These are phyloP conservation scores for Vidua macroura DNA, from an alignment of 2,113 vertebrate genomes.

Conservation along the genomic window DNA sequence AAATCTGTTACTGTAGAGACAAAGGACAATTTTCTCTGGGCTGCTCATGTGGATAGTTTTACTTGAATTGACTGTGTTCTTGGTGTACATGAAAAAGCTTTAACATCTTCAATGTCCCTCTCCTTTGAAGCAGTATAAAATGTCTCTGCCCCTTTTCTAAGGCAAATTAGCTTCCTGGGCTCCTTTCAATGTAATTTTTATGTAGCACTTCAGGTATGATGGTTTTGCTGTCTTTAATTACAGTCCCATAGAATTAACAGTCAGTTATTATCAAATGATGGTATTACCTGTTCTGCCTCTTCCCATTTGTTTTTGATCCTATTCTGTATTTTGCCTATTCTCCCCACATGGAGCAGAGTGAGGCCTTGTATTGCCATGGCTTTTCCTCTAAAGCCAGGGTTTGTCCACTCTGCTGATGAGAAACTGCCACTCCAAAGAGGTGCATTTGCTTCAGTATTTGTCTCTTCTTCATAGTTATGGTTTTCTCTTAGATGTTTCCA, in stretches of 20 bases:
- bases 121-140: slow-evolving; percentile 5
- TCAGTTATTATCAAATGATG: background rate
- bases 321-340: background rate
- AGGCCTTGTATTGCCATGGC: background rate
- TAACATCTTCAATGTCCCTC: background rate
- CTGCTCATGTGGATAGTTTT: background rate
- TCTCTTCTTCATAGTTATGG: background rate
- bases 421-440: background rate
- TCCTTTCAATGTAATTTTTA: background rate
- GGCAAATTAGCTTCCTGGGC: background rate
- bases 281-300: background rate
- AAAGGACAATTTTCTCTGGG: background rate
- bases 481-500: background rate
- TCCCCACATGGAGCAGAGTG: background rate
- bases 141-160: background rate
- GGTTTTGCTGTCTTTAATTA: background rate
- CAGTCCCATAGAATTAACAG: background rate
- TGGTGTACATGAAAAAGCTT: background rate
- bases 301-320: background rate
- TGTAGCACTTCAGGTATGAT: background rate
- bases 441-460: background rate
- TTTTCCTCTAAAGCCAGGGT: background rate
- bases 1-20: background rate
- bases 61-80: background rate
- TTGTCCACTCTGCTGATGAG: background rate